phyloP scores from a whole-genome alignment of 2,113 vertebrate genomes.

The Lanius collurio region DNA sequence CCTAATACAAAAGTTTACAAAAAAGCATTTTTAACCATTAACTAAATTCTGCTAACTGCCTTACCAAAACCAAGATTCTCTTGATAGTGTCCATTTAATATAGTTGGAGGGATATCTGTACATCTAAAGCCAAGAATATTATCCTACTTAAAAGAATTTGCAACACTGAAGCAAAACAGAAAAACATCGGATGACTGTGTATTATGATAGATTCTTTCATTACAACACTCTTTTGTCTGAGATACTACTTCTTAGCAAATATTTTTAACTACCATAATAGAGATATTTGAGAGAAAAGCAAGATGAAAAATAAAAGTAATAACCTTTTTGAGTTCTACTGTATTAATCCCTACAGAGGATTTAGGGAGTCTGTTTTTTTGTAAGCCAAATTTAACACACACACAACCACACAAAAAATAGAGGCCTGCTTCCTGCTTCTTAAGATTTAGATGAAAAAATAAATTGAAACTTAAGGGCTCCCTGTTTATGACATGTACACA shows the following conservation, averaged over 20 bases:
- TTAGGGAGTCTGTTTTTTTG: background rate
- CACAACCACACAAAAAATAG: no score
- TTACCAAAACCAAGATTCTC: background rate
- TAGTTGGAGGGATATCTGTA: background rate
- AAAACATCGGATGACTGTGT: background rate
- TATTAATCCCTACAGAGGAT: background rate
- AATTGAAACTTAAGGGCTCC: background rate
- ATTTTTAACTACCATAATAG: background rate
- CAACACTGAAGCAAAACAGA: background rate
- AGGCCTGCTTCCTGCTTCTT: background rate
- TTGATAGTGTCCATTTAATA: background rate
- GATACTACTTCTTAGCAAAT: background rate
- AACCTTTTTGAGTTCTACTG: background rate
- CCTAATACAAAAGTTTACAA: background rate
- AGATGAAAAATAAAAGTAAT: background rate
- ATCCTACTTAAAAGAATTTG: background rate
- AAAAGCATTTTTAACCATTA: background rate
- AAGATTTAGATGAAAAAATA: background rate
- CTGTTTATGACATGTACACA: background rate
- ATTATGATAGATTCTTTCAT: background rate
- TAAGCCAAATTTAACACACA: background rate
- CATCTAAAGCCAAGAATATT: background rate
- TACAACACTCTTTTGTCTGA: background rate
- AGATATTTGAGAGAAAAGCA: background rate
- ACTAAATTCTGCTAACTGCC: background rate